Evolutionary conservation across 2,113 vertebrate species (phyloP).

Genomic region (Capricornis sumatraensis): DNA sequence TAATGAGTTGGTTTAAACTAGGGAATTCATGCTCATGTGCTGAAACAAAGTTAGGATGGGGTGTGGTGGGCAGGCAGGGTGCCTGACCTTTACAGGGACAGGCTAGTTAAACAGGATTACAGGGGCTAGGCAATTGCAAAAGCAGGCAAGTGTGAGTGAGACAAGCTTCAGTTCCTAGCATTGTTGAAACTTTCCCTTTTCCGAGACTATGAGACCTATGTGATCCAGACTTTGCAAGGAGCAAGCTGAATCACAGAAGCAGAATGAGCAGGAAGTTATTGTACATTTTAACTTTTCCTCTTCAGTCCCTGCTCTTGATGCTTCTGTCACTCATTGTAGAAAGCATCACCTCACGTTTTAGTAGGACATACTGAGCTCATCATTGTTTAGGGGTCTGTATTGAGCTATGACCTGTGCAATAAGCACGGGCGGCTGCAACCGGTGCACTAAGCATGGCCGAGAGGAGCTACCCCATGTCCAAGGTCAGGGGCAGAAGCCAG

Average conservation of each 20-base stretch:
- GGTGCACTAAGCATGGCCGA: fast-evolving
- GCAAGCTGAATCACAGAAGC: background rate
- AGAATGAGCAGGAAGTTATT: background rate
- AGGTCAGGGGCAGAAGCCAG: no score
- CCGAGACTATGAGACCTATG: background rate
- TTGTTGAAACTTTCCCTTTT: background rate
- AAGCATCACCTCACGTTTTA: background rate
- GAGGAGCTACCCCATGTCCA: no score
- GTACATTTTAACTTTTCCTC: background rate
- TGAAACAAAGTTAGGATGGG: background rate
- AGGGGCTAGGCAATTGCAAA: background rate
- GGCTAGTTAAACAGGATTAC: background rate
- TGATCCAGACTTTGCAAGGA: background rate
- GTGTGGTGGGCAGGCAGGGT: background rate
- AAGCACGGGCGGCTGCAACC: fast-evolving
- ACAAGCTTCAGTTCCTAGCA: background rate
- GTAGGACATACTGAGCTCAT: background rate
- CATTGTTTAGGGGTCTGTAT: background rate
- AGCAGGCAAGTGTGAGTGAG: background rate
- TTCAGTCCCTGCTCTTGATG: background rate
- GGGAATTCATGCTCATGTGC: background rate
- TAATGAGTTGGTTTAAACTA: background rate
- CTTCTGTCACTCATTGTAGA: background rate
- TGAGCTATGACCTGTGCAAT: background rate
- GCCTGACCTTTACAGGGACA: background rate